phyloP scores from a whole-genome alignment of 1,140 invertebrate genomes.

The Aphidius ervi region DNA sequence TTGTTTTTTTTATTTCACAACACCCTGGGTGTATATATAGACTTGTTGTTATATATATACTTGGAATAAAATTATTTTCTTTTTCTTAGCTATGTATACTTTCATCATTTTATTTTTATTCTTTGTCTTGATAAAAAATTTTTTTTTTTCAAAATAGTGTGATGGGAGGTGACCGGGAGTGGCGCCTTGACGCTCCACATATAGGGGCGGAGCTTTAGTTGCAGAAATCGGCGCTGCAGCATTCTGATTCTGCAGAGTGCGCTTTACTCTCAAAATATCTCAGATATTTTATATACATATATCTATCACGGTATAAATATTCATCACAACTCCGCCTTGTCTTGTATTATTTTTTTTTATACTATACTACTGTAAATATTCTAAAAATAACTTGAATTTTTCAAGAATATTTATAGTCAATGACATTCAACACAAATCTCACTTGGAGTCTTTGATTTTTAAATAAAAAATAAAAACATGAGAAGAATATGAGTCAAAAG shows the following conservation, averaged over 20 bases:
- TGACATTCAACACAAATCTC: no score
- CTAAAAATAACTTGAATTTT: no score
- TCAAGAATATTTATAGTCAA: no score
- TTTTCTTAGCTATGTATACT: no score
- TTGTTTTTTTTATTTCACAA: neutral
- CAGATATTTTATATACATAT: neutral
- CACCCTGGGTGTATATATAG: neutral
- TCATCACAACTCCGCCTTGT: constrained; percentile 1
- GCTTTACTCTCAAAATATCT: neutral
- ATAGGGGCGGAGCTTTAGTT: constrained; percentile 16
- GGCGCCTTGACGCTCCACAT: constrained; percentile 15
- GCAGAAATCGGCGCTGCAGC: constrained; percentile 25
- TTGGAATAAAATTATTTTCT: no score
- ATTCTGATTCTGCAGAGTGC: constrained; percentile 9
- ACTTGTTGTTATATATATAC: no score
- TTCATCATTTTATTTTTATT: neutral
- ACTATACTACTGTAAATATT: no score
- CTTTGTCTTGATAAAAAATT: neutral
- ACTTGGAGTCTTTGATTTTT: no score
- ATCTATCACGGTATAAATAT: neutral
- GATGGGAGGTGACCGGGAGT: constrained; percentile 21
- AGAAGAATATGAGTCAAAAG: no score
- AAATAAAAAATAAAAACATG: no score
- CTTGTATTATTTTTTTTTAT: no score
- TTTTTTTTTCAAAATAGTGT: constrained; percentile 5